Percentiles rank a stretch among this genome's conserved stretches.
phyloP scores from a whole-genome alignment of 2,797 vertebrate genomes.

The Notoglanidium macrostoma region DNA sequence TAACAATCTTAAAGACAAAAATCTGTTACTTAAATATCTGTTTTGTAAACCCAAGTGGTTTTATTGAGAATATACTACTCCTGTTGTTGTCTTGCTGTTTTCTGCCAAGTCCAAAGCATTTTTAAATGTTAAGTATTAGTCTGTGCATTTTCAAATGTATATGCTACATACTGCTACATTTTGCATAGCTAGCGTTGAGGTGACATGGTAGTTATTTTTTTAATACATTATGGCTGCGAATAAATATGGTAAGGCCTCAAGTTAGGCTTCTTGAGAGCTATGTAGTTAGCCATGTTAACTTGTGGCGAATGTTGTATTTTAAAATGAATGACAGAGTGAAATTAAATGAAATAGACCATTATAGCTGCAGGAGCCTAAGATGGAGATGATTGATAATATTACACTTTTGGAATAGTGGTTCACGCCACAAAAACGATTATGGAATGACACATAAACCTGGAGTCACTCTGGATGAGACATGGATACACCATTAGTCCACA shows the following conservation, averaged over 20 bases:
- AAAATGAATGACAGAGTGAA: not conserved
- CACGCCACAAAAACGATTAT: too few species aligned
- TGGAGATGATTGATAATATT: not conserved
- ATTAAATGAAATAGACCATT: not conserved
- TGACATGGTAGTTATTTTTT: too few species aligned
- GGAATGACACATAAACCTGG: not conserved
- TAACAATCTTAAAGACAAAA: too few species aligned
- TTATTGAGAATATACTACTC: too few species aligned
- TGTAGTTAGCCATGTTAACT: not conserved
- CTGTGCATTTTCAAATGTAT: not conserved
- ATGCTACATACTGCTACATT: not conserved
- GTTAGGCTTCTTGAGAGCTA: not conserved
- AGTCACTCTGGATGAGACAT: not conserved
- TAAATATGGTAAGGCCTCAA: not conserved
- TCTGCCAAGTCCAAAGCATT: not conserved
- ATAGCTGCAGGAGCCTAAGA: not conserved
- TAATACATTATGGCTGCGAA: not conserved
- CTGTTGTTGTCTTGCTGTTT: not conserved
- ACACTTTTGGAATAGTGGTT: too few species aligned
- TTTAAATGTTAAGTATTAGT: not conserved
- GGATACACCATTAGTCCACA: not conserved
- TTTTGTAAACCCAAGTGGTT: too few species aligned
- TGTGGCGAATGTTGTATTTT: not conserved
- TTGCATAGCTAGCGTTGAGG: not conserved
- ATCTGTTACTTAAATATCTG: too few species aligned